Evolutionary conservation across 2,797 vertebrate species (phyloP).

Genomic region (Schizothorax lantsangensis): DNA sequence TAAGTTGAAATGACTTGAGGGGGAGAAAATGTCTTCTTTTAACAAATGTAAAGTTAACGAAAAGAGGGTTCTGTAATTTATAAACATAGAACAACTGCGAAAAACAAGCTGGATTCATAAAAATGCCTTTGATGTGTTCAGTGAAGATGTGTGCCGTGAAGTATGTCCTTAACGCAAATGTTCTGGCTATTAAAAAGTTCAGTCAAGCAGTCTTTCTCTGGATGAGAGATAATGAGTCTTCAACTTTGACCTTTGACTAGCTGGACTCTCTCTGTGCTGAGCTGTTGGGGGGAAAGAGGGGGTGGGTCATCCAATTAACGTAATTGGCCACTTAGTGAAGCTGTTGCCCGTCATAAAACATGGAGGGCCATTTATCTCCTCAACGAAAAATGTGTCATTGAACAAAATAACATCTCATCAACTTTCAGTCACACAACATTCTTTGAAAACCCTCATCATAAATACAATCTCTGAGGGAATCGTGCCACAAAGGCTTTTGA

Average conservation of each 20-base stretch:
- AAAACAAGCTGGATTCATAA: not conserved
- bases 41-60: not conserved
- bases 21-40: not conserved
- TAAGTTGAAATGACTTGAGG: not conserved
- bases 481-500: not conserved
- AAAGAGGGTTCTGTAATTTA: not conserved
- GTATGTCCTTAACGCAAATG: slow-evolving; percentile 47
- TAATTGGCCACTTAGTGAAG: slow-evolving; percentile 57
- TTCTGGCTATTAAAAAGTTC: slow-evolving; percentile 31
- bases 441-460: slow-evolving; percentile 32
- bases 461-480: slow-evolving; percentile 5
- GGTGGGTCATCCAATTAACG: slow-evolving; percentile 47
- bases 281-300: slow-evolving; percentile 23
- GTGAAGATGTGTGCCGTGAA: slow-evolving; percentile 38
- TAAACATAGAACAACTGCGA: not conserved
- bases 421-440: slow-evolving; percentile 34
- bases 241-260: slow-evolving; percentile 55
- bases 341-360: slow-evolving; percentile 47
- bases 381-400: slow-evolving; percentile 51
- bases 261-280: slow-evolving; percentile 39
- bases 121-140: slow-evolving; percentile 20
- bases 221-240: slow-evolving; percentile 53
- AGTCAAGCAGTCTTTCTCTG: slow-evolving; percentile 12
- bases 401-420: slow-evolving; percentile 57
- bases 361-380: slow-evolving; percentile 57